These are phyloP conservation scores for Rhingia campestris DNA, from an alignment of 2,888 invertebrate genomes.

Conservation along the genomic window DNA sequence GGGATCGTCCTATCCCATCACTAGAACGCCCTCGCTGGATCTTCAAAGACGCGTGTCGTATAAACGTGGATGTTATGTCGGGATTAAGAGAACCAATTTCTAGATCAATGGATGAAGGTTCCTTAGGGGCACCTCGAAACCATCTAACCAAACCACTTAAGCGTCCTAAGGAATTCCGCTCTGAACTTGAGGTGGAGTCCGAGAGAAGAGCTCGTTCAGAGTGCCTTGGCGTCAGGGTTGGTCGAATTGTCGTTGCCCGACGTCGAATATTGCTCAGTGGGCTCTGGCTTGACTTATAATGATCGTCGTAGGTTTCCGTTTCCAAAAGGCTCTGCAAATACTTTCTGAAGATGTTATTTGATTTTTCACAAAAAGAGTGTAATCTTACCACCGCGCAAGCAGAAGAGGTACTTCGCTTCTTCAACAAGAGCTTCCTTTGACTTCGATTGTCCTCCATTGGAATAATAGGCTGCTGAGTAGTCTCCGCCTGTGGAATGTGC, in stretches of 20 bases:
- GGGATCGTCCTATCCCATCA: slow-evolving; percentile 85
- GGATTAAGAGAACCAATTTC: slow-evolving; percentile 85
- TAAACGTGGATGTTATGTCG: slow-evolving; percentile 85
- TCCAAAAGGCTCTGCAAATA: slow-evolving; percentile 89
- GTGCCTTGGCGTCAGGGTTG: slow-evolving; percentile 91
- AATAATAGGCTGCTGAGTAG: slow-evolving; percentile 84
- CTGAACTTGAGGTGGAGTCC: slow-evolving; percentile 83
- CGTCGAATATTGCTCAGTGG: slow-evolving; percentile 90
- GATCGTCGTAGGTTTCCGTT: slow-evolving; percentile 90
- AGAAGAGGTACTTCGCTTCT: slow-evolving; percentile 94
- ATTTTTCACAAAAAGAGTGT: neutral
- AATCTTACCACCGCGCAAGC: slow-evolving; percentile 89
- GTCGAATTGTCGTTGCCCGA: slow-evolving; percentile 83
- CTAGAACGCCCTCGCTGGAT: slow-evolving; percentile 82
- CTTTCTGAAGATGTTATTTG: neutral
- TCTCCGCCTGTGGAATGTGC: slow-evolving; percentile 88
- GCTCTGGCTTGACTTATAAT: slow-evolving; percentile 89
- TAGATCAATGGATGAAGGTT: slow-evolving; percentile 83
- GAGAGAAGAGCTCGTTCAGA: slow-evolving; percentile 89
- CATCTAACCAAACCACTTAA: slow-evolving; percentile 89
- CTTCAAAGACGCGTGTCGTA: slow-evolving; percentile 83
- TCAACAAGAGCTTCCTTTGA: slow-evolving; percentile 91
- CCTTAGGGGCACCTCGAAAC: slow-evolving; percentile 86
- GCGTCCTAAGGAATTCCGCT: slow-evolving; percentile 83
- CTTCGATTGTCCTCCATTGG: slow-evolving; percentile 90